These are phyloP conservation scores for Thecophora atra DNA, from an alignment of 2,888 invertebrate species.

Conservation along the genomic window DNA sequence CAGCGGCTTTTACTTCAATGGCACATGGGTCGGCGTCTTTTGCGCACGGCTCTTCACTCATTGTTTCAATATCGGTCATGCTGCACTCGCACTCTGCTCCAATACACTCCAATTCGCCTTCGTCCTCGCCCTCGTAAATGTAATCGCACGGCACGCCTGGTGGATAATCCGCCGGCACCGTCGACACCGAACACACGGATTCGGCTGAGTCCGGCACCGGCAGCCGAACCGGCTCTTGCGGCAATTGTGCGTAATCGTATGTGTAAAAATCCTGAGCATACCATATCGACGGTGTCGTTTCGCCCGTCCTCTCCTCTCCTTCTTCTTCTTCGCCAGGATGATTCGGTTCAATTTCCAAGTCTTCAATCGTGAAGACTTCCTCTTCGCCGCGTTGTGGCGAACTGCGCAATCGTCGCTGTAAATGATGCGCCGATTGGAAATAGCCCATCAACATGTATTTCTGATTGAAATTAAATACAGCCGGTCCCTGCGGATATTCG, in stretches of 20 bases:
- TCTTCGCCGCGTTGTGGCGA: slow-evolving; percentile 33
- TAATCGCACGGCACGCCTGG: slow-evolving; percentile 46
- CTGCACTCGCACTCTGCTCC: slow-evolving; percentile 52
- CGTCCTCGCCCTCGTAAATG: slow-evolving; percentile 53
- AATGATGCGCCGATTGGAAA: slow-evolving; percentile 67
- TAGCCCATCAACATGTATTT: slow-evolving; percentile 80
- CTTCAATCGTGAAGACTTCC: slow-evolving; percentile 39
- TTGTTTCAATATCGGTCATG: slow-evolving; percentile 50
- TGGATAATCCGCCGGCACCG: slow-evolving; percentile 46
- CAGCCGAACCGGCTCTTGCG: slow-evolving; percentile 75
- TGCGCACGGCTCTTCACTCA: slow-evolving; percentile 50
- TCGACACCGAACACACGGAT: slow-evolving; percentile 58
- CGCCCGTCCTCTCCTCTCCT: slow-evolving; percentile 54
- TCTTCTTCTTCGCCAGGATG: too few relatives aligned
- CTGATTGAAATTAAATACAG: slow-evolving; percentile 81
- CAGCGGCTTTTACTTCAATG: slow-evolving; percentile 50
- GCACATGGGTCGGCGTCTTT: slow-evolving; percentile 52
- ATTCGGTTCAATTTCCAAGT: slow-evolving; percentile 41
- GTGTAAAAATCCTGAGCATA: slow-evolving; percentile 74
- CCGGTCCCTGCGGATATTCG: slow-evolving; percentile 76
- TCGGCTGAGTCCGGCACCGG: slow-evolving; percentile 72
- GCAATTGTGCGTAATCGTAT: slow-evolving; percentile 75
- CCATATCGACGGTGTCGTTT: slow-evolving; percentile 70
- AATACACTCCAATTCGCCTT: slow-evolving; percentile 54
- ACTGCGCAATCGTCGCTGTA: not conserved